phyloP scores from a whole-genome alignment of 1,140 invertebrate species.

The Palaemon carinicauda region DNA sequence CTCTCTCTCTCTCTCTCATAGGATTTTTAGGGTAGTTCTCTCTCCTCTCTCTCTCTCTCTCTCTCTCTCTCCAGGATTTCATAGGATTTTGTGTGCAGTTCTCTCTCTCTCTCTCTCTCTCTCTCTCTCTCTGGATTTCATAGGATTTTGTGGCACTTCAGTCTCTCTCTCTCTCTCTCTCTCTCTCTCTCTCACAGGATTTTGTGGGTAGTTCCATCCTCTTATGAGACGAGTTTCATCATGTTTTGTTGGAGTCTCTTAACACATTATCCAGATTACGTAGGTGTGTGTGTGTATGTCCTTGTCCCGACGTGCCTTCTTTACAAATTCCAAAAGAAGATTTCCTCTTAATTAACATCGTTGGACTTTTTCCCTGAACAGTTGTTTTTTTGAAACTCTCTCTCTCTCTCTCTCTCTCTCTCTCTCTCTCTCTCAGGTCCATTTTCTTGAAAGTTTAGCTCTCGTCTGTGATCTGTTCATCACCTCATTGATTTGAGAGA shows the following conservation, averaged over 20 bases:
- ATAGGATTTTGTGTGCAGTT: too few species aligned
- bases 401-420: not conserved
- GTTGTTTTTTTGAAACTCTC: not conserved
- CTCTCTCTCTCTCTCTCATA: too few species aligned
- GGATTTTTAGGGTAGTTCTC: not conserved
- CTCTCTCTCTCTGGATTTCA: not conserved
- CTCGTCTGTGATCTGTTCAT: too few species aligned
- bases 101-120: not conserved
- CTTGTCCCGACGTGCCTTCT: too few species aligned
- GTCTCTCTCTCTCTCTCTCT: too few species aligned
- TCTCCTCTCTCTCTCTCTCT: not conserved
- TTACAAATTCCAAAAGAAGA: not conserved
- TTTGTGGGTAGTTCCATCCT: not conserved
- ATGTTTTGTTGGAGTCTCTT: not conserved
- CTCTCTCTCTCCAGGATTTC: too few species aligned
- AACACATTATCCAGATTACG: not conserved
- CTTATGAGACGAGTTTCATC: not conserved
- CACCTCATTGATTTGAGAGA: too few species aligned
- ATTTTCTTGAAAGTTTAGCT: too few species aligned
- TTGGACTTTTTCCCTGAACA: not conserved
- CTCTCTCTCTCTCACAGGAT: too few species aligned
- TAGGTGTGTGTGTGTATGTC: too few species aligned
- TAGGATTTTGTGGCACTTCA: too few species aligned
- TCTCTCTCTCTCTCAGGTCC: not conserved
- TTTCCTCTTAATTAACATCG: too few species aligned